Evolutionary conservation across 2,113 vertebrate genomes (phyloP).

Genomic region (Miniopterus natalensis): DNA sequence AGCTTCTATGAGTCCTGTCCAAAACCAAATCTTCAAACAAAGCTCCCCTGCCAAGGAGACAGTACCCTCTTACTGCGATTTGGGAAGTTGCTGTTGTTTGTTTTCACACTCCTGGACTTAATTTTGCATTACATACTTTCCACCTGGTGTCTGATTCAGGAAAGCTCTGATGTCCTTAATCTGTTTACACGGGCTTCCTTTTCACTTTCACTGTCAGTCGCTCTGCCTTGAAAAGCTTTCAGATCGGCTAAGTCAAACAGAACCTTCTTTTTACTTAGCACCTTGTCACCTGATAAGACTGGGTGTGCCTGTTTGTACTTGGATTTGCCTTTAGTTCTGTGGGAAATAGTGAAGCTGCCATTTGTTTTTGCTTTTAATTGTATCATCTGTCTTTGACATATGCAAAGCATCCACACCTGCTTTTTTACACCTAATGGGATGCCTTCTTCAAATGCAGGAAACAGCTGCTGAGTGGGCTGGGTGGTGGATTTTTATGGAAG

Average conservation of each 20-base stretch:
- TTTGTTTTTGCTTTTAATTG: constrained; percentile 21
- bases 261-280: constrained; percentile 19
- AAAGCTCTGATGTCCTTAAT: constrained; percentile 6
- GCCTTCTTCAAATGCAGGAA: constrained; percentile 36
- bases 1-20: background rate
- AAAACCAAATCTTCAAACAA: constrained; percentile 43
- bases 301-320: background rate
- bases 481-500: background rate
- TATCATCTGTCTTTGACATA: constrained; percentile 52
- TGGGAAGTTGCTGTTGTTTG: constrained; percentile 22
- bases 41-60: background rate
- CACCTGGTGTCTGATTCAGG: constrained; percentile 49
- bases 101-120: constrained; percentile 44
- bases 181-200: constrained; percentile 45
- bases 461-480: background rate
- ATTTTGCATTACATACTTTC: constrained; percentile 44
- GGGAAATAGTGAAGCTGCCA: background rate
- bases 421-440: constrained; percentile 7
- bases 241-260: background rate
- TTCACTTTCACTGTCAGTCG: background rate
- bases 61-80: background rate
- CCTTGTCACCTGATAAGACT: background rate
- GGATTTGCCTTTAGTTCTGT: constrained; percentile 7
- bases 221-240: constrained; percentile 63
- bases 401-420: background rate